Conservation (phyloP, 2,113 vertebrate species). For the Silurus meridionalis region DNA sequence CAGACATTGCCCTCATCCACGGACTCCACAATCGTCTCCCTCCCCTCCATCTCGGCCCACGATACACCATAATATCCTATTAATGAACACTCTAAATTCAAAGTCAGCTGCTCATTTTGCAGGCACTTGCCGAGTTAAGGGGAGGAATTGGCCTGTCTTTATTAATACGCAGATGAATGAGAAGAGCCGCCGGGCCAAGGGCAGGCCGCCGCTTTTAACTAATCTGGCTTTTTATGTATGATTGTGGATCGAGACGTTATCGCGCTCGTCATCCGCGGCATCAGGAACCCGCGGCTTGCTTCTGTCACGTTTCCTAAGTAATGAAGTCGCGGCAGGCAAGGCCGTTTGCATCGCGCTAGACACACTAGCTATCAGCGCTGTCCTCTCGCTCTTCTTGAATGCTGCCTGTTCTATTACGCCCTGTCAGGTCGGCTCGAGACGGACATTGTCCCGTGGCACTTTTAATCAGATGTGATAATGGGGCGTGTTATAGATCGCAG, state of each 20-base stretch:
- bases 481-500: slow-evolving; percentile 16
- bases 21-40: background rate
- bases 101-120: slow-evolving; percentile 88
- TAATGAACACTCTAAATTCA: slow-evolving; percentile 98
- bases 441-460: slow-evolving; percentile 17
- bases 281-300: slow-evolving; percentile 8
- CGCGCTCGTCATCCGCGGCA: background rate
- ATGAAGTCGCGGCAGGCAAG: slow-evolving; percentile 16
- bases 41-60: slow-evolving; percentile 12
- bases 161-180: slow-evolving; percentile 64
- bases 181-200: slow-evolving; percentile 39
- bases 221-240: slow-evolving; percentile 42
- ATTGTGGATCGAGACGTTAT: slow-evolving; percentile 37
- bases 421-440: slow-evolving; percentile 30
- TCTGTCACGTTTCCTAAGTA: slow-evolving; percentile 37
- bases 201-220: slow-evolving; percentile 54
- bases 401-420: slow-evolving; percentile 18
- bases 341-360: slow-evolving; percentile 14
- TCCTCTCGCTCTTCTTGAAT: slow-evolving; percentile 26
- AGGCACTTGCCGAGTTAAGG: slow-evolving; percentile 75
- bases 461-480: slow-evolving; percentile 45
- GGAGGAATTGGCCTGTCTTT: slow-evolving; percentile 67
- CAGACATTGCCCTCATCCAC: slow-evolving; percentile 17
- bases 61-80: slow-evolving; percentile 91
- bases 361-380: slow-evolving; percentile 19